phyloP scores from a whole-genome alignment of 2,888 invertebrate species.

The Andrena hattorfiana region DNA sequence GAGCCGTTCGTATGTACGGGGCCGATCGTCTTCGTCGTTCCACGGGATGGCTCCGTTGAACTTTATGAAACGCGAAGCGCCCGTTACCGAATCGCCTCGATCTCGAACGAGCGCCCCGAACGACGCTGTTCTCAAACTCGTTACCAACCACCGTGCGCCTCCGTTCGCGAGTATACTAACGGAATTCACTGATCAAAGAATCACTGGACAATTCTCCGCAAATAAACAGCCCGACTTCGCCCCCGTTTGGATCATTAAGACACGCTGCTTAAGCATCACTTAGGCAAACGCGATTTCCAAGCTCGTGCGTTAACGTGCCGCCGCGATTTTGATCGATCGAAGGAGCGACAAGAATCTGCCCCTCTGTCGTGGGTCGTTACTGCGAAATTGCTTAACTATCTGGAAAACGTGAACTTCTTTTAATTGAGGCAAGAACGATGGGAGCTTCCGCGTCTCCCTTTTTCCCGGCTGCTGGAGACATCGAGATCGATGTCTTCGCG shows the following conservation, averaged over 20 bases:
- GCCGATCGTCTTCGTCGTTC: slow-evolving; percentile 21
- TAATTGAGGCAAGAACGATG: slow-evolving; percentile 17
- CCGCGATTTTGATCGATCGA: neutral
- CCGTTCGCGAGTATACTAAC: neutral
- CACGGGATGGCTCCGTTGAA: neutral
- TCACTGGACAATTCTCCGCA: neutral
- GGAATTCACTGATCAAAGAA: neutral
- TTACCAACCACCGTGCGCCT: neutral
- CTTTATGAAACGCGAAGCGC: slow-evolving; percentile 40
- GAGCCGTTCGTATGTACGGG: neutral
- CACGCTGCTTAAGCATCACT: neutral
- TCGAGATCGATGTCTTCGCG: slow-evolving; percentile 15
- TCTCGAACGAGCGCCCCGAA: neutral
- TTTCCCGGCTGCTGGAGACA: neutral
- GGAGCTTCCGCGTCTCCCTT: neutral
- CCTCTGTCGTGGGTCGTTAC: neutral
- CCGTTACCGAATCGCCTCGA: slow-evolving; percentile 13
- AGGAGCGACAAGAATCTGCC: neutral
- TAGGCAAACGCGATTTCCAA: slow-evolving; percentile 5
- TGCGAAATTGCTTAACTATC: slow-evolving; percentile 14
- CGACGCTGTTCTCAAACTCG: neutral
- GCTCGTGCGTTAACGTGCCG: neutral
- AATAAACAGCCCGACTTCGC: neutral
- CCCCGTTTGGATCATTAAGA: neutral
- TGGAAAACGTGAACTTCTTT: slow-evolving; percentile 11